phyloP scores from a whole-genome alignment of 1,140 invertebrate species.

The Eumeta japonica region DNA sequence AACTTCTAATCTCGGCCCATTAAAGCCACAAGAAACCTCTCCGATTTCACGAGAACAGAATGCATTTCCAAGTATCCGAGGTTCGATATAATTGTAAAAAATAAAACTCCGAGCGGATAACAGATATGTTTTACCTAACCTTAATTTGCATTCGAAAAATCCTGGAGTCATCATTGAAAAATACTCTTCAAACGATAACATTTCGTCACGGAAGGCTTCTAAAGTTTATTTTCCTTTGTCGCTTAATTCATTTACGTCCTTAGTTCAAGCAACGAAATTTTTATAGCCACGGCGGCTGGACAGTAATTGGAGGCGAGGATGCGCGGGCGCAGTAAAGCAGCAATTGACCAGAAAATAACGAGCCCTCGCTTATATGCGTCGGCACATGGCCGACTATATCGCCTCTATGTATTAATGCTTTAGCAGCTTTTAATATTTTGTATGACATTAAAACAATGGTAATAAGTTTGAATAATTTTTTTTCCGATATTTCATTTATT shows the following conservation, averaged over 20 bases:
- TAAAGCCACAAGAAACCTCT: conserved; percentile 46
- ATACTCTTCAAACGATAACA: too few relatives aligned
- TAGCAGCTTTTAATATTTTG: too few relatives aligned
- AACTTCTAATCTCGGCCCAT: conserved; percentile 55
- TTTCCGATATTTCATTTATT: too few relatives aligned
- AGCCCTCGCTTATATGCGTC: conserved; percentile 35
- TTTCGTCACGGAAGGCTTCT: too few relatives aligned
- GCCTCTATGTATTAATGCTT: too few relatives aligned
- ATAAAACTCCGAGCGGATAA: conserved; percentile 48
- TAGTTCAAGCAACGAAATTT: conserved; percentile 15
- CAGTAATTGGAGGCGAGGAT: conserved; percentile 55
- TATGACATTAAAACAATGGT: too few relatives aligned
- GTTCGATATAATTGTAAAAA: conserved; percentile 53
- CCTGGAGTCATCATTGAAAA: conserved; percentile 2
- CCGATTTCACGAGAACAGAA: conserved; percentile 48
- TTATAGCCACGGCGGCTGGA: conserved; percentile 52
- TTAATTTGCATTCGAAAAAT: conserved; percentile 42
- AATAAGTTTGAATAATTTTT: too few relatives aligned
- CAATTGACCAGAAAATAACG: conserved; percentile 58
- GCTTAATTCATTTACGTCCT: not conserved
- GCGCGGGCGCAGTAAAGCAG: conserved; percentile 52
- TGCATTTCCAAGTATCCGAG: conserved; percentile 54
- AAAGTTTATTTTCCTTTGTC: not conserved
- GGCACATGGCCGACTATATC: too few relatives aligned
- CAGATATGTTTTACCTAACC: conserved; percentile 54